Base-by-base conservation (phyloP, 2,113 vertebrate genomes). In the Malurus melanocephalus region DNA sequence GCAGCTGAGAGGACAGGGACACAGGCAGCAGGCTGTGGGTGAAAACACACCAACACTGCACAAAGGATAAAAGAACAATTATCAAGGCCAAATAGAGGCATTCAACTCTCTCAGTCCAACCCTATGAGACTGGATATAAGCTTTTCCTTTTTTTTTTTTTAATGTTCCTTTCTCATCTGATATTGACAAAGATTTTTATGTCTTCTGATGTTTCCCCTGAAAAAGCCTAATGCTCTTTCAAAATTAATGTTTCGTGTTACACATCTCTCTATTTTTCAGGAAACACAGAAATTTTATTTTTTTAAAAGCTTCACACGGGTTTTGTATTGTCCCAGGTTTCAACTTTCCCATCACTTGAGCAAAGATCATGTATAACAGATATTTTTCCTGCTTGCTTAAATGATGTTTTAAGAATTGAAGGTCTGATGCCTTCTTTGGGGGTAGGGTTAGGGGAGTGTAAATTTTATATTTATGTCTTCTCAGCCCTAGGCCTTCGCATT, bases 381-480 rank as follows among this genome's bases (percentile, higher is more conserved):
- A 48, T 78, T 48, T 74, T 52, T 61, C 52, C 62, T 78, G 72
- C 74, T 78, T 92, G 22, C 65, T 79, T 72, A 93, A 96, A 81
- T 38, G 62, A 85, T 73, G 45, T 80, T 94, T 96, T 82, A 68
- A 93, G 90, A 94, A 89, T 35, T 66, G 87, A 62, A 76, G 83
- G 71, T 92, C 82, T 94, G 73, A 57, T 7, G 15, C 53, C 86
- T 87, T 85, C 83, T 91, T 85, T 69, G 64, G 73, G 84, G 52
- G 76, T 85, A 55, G 26, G 65, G 60, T 61, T 43, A 22, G 40
- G 14, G 66, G 87, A 9, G 15, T 62, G 88, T 94, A 96, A 89
- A 92, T 76, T 96, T 94, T 94, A 78, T 95, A 95, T 97, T 95
- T 96, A 96, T 95, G 90, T 89, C 93, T 96, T 93, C 76, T 90